Evolutionary conservation across 2,888 invertebrate genomes (phyloP), one percentile per base, ranked within the genome.

Genomic region (Alloplasta piceator): DNA sequence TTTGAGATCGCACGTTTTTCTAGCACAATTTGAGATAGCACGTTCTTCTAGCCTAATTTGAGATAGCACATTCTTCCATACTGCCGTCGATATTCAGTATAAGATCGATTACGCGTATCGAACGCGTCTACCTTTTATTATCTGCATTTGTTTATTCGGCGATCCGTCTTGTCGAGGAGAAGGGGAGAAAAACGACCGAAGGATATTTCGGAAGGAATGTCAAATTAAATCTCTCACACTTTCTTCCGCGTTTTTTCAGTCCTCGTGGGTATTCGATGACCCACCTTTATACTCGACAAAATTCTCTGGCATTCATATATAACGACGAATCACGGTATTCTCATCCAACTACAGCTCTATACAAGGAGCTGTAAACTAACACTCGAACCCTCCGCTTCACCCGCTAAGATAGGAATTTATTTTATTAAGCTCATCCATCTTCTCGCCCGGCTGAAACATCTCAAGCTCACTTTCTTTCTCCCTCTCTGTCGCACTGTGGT

Each of bases 371-470:
- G 74, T 26, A 71, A 66, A 74, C 64, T 12, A 68, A 74, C 66
- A 70, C 60, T 77, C 64, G 56, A 74, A 71, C 43, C 64, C 74
- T 74, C 12, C 56, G 46, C 36, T 64, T 55, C 74, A 55, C 55
- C 55, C 48, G 43, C 38, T 58, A 39, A 64, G 64, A 75, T 14
- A 74, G 78, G 81, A 81, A 81, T 83, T 80, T 67, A 81, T 78
- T 83, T 81, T 80, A 83, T 83, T 83, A 78, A 80, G 74, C 81
- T 81, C 82, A 83, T 83, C 81, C 82, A 83, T 83, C 82, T 83
- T 83, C 73, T 48, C 60, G 46, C 55, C 39, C 9, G 4, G 68
- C 36, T 52, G 68, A 70, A 55, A 78, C 61, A 61, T 78, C 81
- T 81, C 74, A 67, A 75, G 78, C 74, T 77, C 63, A 26, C 26